Base-by-base conservation (phyloP, 1,140 invertebrate genomes). In the Pomacea maculata region DNA sequence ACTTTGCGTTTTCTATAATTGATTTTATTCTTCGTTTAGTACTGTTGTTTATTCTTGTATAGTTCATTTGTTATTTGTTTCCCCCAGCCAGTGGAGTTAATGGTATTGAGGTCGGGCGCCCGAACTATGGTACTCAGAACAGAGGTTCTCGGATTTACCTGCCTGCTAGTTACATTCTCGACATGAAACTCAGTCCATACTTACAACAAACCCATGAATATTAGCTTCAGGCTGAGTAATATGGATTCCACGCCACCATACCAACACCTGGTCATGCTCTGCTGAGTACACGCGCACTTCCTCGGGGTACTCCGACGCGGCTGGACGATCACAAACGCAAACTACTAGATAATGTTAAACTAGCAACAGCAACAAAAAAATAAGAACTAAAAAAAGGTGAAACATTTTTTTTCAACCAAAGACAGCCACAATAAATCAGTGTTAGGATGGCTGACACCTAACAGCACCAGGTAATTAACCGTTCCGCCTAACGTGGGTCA, bases 151-250 rank as follows among this genome's bases (percentile, higher is more conserved):
- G 17, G 25, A 2, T 21, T 19, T 21, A 67, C 6, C 65, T 25
- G 25, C 17, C 25, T 25, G 17, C 4, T 3, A 67, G 6, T 67
- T 67, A 19, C 2, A 19, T 21, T 67, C 65, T 67, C 25, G 65
- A 67, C 34, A 45, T 45, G 0, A 45, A 45, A 45, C 34, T 45
- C 34, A 45, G 34, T 45, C 34, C 34, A 19, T 5, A 82, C 81
- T 84, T 65, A 88, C 87, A 80, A 84, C 85, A 78, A 85, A 88
- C 9, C 87, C 87, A 34, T 81, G 72, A 9, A 88, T 52, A 15
- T 79, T 81, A 67, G 80, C 82, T 75, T 88, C 87, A 1, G 82
- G 82, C 21, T 82, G 79, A 9, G 68, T 25, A 29, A 83, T 86
- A 15, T 81, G 80, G 57, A 86, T 80, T 10, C 85, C 87, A 73